Evolutionary conservation across 2,113 vertebrate species (phyloP).

Genomic region (Mastomys natalensis): DNA sequence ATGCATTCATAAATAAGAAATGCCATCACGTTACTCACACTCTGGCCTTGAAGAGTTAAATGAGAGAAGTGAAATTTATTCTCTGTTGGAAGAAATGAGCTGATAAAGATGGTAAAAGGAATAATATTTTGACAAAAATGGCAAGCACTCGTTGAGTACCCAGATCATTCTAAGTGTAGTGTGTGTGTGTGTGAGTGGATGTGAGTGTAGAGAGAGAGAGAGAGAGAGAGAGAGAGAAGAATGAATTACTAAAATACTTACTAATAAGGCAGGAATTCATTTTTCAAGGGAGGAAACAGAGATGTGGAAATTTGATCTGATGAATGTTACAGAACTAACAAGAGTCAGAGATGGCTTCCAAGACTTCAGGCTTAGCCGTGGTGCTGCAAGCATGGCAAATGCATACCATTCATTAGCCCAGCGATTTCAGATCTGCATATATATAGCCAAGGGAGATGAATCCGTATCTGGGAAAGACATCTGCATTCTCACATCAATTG

Average conservation of each 20-base stretch:
- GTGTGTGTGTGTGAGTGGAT: background rate
- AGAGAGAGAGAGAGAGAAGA: background rate
- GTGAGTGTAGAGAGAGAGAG: background rate
- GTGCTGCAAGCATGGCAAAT: background rate
- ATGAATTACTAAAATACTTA: background rate
- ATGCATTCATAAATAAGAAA: slow-evolving; percentile 43
- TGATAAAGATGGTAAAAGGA: background rate
- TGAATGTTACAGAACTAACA: background rate
- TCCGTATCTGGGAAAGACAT: background rate
- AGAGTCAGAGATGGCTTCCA: background rate
- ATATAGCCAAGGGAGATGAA: background rate
- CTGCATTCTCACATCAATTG: background rate
- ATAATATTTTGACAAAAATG: background rate
- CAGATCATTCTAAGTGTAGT: background rate
- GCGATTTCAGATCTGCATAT: background rate
- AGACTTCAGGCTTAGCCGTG: background rate
- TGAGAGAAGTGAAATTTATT: slow-evolving; percentile 34
- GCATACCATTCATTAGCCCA: background rate
- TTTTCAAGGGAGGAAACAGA: slow-evolving; percentile 1
- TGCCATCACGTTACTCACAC: background rate
- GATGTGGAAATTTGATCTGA: background rate
- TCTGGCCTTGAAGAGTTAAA: background rate
- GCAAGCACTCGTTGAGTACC: background rate
- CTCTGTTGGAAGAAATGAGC: slow-evolving; percentile 11
- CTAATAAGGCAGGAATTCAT: background rate